Percentiles rank a stretch among this genome's conserved stretches.
Evolutionary conservation across 2,888 invertebrate genomes (phyloP).

Genomic region (Trissolcus brochymenae): DNA sequence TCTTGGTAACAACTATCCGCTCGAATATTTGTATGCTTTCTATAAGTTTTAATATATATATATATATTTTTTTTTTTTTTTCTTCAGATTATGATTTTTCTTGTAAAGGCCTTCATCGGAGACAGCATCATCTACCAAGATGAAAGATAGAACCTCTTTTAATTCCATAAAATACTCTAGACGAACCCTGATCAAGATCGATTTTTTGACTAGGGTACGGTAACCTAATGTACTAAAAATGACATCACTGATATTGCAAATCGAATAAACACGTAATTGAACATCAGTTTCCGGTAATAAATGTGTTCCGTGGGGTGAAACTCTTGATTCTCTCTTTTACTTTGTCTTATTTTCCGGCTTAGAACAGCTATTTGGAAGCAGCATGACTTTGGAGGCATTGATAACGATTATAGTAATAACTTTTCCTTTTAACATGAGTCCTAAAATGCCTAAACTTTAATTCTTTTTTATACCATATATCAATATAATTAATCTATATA

Average conservation of each 20-base stretch:
- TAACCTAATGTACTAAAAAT: not conserved
- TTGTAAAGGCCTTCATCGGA: too few species aligned
- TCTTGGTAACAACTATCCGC: too few species aligned
- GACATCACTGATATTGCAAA: slow-evolving; percentile 3
- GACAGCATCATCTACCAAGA: too few species aligned
- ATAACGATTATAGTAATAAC: not conserved
- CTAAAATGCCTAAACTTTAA: not conserved
- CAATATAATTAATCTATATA: too few species aligned
- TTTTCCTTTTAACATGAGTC: slow-evolving; percentile 7
- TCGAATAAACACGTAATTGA: slow-evolving; percentile 8
- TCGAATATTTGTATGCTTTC: too few species aligned
- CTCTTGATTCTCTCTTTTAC: not conserved
- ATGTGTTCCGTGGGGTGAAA: slow-evolving; percentile 6
- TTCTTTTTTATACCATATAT: not conserved
- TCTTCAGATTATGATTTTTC: too few species aligned
- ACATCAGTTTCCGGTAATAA: slow-evolving; percentile 9
- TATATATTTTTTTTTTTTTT: too few species aligned
- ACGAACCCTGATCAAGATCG: too few species aligned
- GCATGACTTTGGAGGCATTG: not conserved
- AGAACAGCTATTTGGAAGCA: not conserved
- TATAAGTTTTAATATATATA: too few species aligned
- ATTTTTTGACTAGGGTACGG: too few species aligned
- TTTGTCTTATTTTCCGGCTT: slow-evolving; percentile 8
- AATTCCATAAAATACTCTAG: too few species aligned
- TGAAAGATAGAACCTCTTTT: too few species aligned